A percentile compares a stretch with the other conserved stretches of the same genome.
Conservation (phyloP, 2,113 vertebrate species). For the Cyphomyrus plagiostoma region DNA sequence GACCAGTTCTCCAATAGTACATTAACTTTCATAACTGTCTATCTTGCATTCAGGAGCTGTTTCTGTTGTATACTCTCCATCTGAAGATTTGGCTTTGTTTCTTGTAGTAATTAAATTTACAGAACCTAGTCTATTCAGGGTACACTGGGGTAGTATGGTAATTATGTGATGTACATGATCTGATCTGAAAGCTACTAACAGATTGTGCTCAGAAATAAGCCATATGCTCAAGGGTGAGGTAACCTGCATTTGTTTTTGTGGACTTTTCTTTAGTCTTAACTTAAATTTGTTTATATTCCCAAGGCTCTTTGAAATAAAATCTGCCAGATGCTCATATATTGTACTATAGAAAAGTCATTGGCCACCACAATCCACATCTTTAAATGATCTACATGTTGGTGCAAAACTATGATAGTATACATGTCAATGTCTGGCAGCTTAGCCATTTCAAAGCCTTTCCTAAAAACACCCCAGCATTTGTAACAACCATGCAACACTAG, state of each 20-base stretch:
- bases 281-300: background rate
- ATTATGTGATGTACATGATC: slow-evolving; percentile 2
- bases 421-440: background rate
- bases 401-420: background rate
- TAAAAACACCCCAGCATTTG: background rate
- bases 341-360: background rate
- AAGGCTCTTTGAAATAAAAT: background rate
- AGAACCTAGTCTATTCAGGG: background rate
- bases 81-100: background rate
- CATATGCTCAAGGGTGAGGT: background rate
- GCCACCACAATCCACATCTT: background rate
- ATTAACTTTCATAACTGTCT: background rate
- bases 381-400: background rate
- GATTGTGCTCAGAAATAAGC: background rate
- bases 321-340: background rate
- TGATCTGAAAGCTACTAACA: background rate
- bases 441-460: background rate
- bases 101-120: background rate
- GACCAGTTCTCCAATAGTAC: background rate
- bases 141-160: background rate
- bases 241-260: background rate
- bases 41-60: background rate
- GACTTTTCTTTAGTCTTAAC: background rate
- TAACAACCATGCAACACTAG: background rate
- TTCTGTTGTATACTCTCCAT: background rate